phyloP scores from a whole-genome alignment of 1,140 invertebrate species.

The Trachelipus rathkii region DNA sequence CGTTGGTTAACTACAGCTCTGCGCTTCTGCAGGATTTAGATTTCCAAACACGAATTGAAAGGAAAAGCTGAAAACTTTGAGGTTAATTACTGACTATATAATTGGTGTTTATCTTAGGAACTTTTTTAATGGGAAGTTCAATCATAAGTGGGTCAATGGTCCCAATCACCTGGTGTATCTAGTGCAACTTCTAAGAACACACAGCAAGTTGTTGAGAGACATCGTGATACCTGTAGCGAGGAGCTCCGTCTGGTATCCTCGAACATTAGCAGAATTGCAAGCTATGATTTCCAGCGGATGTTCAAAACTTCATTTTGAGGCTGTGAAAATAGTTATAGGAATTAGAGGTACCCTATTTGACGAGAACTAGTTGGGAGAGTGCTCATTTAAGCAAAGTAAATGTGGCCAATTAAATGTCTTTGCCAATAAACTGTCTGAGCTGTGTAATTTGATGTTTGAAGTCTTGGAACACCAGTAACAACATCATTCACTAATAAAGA shows the following conservation, averaged over 20 bases:
- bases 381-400: constrained; percentile 23
- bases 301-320: no score
- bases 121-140: no score
- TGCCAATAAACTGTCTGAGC: no score
- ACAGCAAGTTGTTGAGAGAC: constrained; percentile 17
- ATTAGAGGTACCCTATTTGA: neutral
- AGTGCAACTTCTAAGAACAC: constrained; percentile 14
- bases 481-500: no score
- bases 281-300: constrained; percentile 17
- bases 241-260: constrained; percentile 18
- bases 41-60: no score
- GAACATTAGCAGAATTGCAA: constrained; percentile 4
- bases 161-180: constrained; percentile 24
- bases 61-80: no score
- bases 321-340: no score
- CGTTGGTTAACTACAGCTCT: constrained; percentile 20
- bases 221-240: constrained; percentile 23
- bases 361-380: neutral
- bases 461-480: no score
- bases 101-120: no score
- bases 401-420: neutral
- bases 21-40: neutral
- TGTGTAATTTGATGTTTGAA: no score
- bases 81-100: no score
- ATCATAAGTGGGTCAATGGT: neutral